These are phyloP conservation scores for Loris lydekkerianus DNA, from an alignment of 2,797 vertebrate genomes.

Conservation along the genomic window DNA sequence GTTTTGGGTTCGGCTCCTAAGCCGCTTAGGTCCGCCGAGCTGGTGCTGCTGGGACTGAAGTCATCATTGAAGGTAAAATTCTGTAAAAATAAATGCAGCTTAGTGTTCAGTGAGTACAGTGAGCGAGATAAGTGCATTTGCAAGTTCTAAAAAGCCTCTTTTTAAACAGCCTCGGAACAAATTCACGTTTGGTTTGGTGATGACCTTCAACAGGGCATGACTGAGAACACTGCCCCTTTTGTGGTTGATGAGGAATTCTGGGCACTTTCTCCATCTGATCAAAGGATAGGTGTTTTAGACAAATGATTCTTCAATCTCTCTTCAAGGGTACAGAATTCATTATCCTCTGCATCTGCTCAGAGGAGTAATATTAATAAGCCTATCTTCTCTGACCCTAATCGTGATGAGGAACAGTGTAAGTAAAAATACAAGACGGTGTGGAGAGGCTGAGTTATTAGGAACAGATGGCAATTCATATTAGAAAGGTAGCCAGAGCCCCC, in stretches of 20 bases:
- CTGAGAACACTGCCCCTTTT: neutral
- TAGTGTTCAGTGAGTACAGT: constrained; percentile 32
- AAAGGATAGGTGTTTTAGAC: constrained; percentile 34
- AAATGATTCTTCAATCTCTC: constrained; percentile 63
- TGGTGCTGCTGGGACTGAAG: constrained; percentile 96
- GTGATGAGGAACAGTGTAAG: constrained; percentile 75
- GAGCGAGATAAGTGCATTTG: neutral
- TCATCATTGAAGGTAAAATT: constrained; percentile 92
- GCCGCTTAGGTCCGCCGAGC: constrained; percentile 95
- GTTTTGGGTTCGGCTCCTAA: constrained; percentile 92
- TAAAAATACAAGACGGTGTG: constrained; percentile 80
- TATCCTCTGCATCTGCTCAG: constrained; percentile 77
- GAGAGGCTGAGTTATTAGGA: constrained; percentile 79
- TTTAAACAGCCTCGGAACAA: neutral
- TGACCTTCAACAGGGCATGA: neutral
- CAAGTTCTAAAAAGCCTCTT: neutral
- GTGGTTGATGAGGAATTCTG: neutral
- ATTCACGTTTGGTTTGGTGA: neutral
- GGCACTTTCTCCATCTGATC: neutral
- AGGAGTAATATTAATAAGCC: constrained; percentile 74
- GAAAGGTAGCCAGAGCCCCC: constrained; percentile 71
- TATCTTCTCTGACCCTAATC: constrained; percentile 75
- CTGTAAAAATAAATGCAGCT: constrained; percentile 87
- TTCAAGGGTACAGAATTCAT: constrained; percentile 79
- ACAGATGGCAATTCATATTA: constrained; percentile 78